Percentiles rank a stretch among this genome's conserved stretches.
These are phyloP conservation scores for Glaucopsyche alexis DNA, from an alignment of 2,888 invertebrate genomes.

Conservation along the genomic window DNA sequence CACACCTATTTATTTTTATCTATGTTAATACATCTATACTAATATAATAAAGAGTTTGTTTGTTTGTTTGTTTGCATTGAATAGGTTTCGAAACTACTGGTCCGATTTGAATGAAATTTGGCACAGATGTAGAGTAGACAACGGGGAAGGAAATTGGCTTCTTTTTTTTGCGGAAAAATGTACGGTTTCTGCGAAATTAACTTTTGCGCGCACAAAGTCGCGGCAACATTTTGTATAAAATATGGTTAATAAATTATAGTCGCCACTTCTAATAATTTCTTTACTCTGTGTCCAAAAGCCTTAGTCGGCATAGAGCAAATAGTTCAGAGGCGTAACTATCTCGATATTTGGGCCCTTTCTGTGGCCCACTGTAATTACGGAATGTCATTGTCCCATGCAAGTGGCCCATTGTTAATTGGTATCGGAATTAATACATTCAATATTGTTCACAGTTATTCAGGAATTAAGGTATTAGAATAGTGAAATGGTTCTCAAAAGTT, in stretches of 20 bases:
- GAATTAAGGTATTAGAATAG: neutral
- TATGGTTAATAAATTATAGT: neutral
- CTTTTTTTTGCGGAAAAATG: no score
- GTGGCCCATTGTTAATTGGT: constrained; percentile 36
- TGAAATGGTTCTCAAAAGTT: neutral
- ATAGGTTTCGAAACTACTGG: no score
- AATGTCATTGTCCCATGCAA: constrained; percentile 38
- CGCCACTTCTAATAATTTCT: constrained; percentile 5
- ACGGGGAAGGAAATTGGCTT: no score
- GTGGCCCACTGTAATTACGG: constrained; percentile 37
- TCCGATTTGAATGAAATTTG: no score
- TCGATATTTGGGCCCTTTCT: constrained; percentile 55
- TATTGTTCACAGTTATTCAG: constrained; percentile 17
- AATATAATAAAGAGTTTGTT: no score
- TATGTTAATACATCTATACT: no score
- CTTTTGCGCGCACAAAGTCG: no score
- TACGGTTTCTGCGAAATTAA: no score
- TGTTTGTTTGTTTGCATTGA: no score
- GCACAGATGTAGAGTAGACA: no score
- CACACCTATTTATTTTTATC: no score
- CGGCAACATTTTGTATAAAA: no score
- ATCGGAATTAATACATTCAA: constrained; percentile 21
- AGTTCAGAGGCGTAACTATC: constrained; percentile 54
- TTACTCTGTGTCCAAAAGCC: constrained; percentile 32
- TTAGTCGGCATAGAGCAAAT: constrained; percentile 49